phyloP scores from a whole-genome alignment of 1,140 invertebrate species.

The Lysiphlebus fabarum region DNA sequence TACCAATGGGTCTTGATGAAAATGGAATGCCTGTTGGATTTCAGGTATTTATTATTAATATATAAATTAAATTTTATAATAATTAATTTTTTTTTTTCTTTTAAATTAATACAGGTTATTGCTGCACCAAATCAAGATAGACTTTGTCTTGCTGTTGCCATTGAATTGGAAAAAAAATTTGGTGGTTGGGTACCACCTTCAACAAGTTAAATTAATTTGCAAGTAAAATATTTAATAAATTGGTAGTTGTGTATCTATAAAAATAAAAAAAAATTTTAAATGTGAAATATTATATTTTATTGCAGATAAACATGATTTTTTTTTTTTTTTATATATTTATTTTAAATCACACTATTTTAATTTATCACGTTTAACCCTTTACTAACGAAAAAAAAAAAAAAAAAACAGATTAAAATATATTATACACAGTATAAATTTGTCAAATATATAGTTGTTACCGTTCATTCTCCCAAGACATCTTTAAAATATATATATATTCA shows the following conservation, averaged over 20 bases:
- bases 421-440: too few relatives aligned
- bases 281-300: too few relatives aligned
- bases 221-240: neutral
- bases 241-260: neutral
- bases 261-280: neutral
- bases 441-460: too few relatives aligned
- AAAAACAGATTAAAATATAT: too few relatives aligned
- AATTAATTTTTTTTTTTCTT: neutral
- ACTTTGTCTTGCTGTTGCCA: conserved; percentile 71
- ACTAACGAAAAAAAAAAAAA: too few relatives aligned
- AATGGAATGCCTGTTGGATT: conserved; percentile 71
- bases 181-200: conserved; percentile 70
- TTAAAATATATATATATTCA: too few relatives aligned
- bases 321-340: too few relatives aligned
- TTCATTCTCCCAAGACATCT: too few relatives aligned
- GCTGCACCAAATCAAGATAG: conserved; percentile 67
- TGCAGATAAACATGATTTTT: too few relatives aligned
- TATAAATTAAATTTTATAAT: neutral
- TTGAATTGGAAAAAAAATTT: conserved; percentile 73
- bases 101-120: conserved; percentile 62
- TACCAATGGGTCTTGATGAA: conserved; percentile 65
- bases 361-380: too few relatives aligned
- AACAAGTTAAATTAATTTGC: conserved; percentile 9
- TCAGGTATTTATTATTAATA: conserved; percentile 55
- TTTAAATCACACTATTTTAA: too few relatives aligned